These are phyloP conservation scores for Drosophila teissieri DNA, from an alignment of 1,140 invertebrate genomes.

Conservation along the genomic window DNA sequence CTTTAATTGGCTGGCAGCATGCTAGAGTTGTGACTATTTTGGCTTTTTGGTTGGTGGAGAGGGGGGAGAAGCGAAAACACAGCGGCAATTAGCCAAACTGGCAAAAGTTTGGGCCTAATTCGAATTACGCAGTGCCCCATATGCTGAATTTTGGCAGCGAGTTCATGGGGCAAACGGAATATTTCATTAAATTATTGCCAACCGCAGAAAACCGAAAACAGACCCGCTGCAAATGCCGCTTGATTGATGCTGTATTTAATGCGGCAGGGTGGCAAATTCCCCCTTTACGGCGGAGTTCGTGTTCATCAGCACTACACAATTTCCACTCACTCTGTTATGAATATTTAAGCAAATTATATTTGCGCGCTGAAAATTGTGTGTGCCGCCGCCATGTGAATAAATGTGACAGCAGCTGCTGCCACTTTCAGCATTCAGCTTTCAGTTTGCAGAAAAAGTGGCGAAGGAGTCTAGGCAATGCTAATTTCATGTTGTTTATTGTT, in stretches of 20 bases:
- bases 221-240: slow-evolving; percentile 51
- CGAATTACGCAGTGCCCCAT: slow-evolving; percentile 43
- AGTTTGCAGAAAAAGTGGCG: not conserved
- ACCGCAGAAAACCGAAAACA: slow-evolving; percentile 35
- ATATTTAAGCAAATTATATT: slow-evolving; percentile 77
- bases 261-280: slow-evolving; percentile 17
- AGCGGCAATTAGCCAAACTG: slow-evolving; percentile 59
- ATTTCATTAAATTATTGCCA: slow-evolving; percentile 74
- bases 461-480: slow-evolving; percentile 54
- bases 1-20: slow-evolving; percentile 65
- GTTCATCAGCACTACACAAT: slow-evolving; percentile 70
- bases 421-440: not conserved
- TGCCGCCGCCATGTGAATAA: slow-evolving; percentile 34
- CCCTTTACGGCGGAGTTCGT: slow-evolving; percentile 20
- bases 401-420: slow-evolving; percentile 64
- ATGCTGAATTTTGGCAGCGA: slow-evolving; percentile 21
- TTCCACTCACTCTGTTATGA: slow-evolving; percentile 66
- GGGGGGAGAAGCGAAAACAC: not conserved
- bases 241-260: slow-evolving; percentile 61
- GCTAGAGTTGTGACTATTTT: slow-evolving; percentile 50
- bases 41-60: slow-evolving; percentile 16
- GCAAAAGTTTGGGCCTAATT: slow-evolving; percentile 65
- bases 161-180: slow-evolving; percentile 65
- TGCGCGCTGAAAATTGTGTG: slow-evolving; percentile 50
- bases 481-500: slow-evolving; percentile 81